phyloP scores from a whole-genome alignment of 2,113 vertebrate genomes.

The Brevimyrus niger region DNA sequence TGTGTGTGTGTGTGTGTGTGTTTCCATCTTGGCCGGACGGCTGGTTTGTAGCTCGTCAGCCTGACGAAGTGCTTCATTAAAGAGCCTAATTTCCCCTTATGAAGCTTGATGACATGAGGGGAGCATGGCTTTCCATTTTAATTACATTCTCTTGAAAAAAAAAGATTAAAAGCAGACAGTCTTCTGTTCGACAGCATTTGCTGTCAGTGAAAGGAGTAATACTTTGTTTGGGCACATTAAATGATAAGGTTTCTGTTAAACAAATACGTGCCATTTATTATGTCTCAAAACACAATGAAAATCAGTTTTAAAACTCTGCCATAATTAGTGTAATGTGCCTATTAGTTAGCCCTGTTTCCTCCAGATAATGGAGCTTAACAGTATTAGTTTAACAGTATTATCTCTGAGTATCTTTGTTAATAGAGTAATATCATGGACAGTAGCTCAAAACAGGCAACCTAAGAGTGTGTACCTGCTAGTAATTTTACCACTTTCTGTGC shows the following conservation, averaged over 20 bases:
- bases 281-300: background rate
- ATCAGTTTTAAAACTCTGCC: background rate
- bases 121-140: constrained; percentile 2
- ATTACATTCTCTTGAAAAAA: background rate
- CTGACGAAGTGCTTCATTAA: constrained; percentile 21
- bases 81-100: constrained; percentile 14
- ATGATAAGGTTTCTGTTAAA: background rate
- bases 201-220: background rate
- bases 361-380: background rate
- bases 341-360: background rate
- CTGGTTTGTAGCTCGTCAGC: background rate
- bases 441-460: background rate
- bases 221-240: background rate
- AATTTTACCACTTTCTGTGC: constrained; percentile 11
- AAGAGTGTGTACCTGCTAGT: constrained; percentile 13
- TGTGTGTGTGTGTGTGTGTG: background rate
- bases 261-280: background rate
- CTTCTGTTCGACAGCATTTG: background rate
- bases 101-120: background rate
- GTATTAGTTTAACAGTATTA: background rate
- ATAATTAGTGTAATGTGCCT: background rate
- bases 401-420: background rate
- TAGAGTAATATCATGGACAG: background rate
- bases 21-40: background rate
- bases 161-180: background rate